Evolutionary conservation across 2,797 vertebrate genomes (phyloP).

Genomic region (Jordanella pulchra): DNA sequence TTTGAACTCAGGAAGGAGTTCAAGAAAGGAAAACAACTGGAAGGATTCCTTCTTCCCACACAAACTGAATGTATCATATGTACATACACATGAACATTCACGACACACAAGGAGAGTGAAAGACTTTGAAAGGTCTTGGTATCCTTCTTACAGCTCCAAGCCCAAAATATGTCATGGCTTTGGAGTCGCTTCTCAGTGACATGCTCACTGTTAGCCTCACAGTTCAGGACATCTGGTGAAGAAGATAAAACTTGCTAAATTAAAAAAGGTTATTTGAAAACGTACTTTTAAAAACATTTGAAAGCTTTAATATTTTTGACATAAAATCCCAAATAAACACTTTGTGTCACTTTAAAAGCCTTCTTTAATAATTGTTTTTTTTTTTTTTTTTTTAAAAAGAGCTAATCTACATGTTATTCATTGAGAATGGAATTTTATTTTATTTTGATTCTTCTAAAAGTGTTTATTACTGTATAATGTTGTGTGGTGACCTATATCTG

Average conservation of each 20-base stretch:
- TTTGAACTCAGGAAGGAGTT: slow-evolving; percentile 63
- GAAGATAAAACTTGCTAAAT: slow-evolving; percentile 46
- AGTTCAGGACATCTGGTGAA: slow-evolving; percentile 59
- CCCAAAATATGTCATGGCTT: slow-evolving; percentile 74
- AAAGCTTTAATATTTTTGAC: neutral
- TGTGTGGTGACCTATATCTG: slow-evolving; percentile 48
- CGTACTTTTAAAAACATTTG: slow-evolving; percentile 20
- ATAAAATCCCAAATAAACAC: neutral
- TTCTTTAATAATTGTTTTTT: slow-evolving; percentile 5
- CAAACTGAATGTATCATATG: slow-evolving; percentile 68
- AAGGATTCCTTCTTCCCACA: slow-evolving; percentile 73
- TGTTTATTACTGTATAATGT: slow-evolving; percentile 27
- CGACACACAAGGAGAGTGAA: slow-evolving; percentile 27
- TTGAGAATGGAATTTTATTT: slow-evolving; percentile 10
- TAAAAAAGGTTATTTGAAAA: slow-evolving; percentile 37
- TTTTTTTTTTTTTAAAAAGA: slow-evolving; percentile 13
- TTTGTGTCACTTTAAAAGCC: slow-evolving; percentile 23
- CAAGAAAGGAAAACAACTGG: slow-evolving; percentile 66
- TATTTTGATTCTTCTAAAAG: too few relatives aligned
- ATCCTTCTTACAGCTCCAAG: slow-evolving; percentile 55
- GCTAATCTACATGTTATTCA: slow-evolving; percentile 6
- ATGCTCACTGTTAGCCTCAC: slow-evolving; percentile 52
- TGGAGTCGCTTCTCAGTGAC: slow-evolving; percentile 65
- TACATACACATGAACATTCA: slow-evolving; percentile 54
- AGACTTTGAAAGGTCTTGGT: slow-evolving; percentile 62